Evolutionary conservation across 2,888 invertebrate species (phyloP).

Genomic region (Lasioglossum morio): DNA sequence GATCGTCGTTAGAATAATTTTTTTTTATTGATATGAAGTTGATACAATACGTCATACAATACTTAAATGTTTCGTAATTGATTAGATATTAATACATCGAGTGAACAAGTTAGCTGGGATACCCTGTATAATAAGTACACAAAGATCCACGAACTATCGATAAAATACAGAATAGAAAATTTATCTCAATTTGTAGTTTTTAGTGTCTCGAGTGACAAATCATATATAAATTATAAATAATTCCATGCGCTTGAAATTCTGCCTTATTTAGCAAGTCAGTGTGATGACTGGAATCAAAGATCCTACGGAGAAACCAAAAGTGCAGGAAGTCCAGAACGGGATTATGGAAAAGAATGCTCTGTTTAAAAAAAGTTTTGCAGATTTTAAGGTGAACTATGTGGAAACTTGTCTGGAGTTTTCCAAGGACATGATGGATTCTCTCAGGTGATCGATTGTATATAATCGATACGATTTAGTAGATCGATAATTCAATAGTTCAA

Average conservation of each 20-base stretch:
- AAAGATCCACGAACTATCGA: not conserved
- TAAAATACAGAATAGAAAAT: not conserved
- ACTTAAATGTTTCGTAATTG: too few species aligned
- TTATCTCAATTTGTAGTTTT: not conserved
- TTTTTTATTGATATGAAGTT: too few species aligned
- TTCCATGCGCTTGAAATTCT: slow-evolving; percentile 8
- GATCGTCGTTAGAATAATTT: too few species aligned
- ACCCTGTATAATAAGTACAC: not conserved
- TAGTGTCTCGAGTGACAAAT: not conserved
- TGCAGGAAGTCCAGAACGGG: slow-evolving; percentile 60
- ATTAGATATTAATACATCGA: too few species aligned
- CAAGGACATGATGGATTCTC: slow-evolving; percentile 65
- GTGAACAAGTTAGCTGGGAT: too few species aligned
- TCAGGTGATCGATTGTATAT: slow-evolving; percentile 68
- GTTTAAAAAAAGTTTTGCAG: slow-evolving; percentile 82
- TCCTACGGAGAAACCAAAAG: slow-evolving; percentile 40
- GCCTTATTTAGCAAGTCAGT: slow-evolving; percentile 72
- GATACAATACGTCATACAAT: too few species aligned
- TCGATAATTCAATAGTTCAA: not conserved
- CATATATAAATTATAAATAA: not conserved
- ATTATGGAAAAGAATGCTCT: slow-evolving; percentile 75
- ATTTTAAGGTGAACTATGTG: slow-evolving; percentile 84
- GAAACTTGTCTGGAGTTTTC: slow-evolving; percentile 83
- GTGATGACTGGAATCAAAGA: slow-evolving; percentile 70
- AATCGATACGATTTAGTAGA: not conserved